phyloP scores from a whole-genome alignment of 2,797 vertebrate genomes.

The Pangasius macronema region DNA sequence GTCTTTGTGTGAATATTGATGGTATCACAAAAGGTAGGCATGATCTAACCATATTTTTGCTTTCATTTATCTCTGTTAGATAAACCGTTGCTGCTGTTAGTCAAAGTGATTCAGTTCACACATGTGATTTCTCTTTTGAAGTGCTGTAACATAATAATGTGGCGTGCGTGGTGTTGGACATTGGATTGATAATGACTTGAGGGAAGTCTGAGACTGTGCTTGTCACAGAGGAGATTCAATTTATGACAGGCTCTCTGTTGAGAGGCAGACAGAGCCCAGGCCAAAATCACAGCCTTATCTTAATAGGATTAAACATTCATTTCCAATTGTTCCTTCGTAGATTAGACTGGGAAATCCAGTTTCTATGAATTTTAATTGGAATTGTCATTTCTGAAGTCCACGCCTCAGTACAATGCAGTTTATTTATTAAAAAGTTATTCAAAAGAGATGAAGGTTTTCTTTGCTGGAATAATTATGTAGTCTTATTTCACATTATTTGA shows the following conservation, averaged over 20 bases:
- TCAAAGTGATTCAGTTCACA: slow-evolving; percentile 43
- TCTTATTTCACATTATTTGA: slow-evolving; percentile 3
- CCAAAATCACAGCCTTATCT: slow-evolving; percentile 54
- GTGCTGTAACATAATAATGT: slow-evolving; percentile 36
- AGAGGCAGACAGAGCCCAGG: slow-evolving; percentile 45
- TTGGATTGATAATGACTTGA: slow-evolving; percentile 48
- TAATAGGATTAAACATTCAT: slow-evolving; percentile 60
- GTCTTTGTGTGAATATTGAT: slow-evolving; percentile 25
- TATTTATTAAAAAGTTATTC: slow-evolving; percentile 23
- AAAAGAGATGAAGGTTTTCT: neutral
- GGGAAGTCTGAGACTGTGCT: slow-evolving; percentile 39
- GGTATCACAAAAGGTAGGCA: slow-evolving; percentile 17
- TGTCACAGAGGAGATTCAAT: slow-evolving; percentile 50
- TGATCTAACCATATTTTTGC: slow-evolving; percentile 35
- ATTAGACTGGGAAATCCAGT: slow-evolving; percentile 44
- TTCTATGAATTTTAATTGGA: slow-evolving; percentile 55
- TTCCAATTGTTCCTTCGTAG: slow-evolving; percentile 52
- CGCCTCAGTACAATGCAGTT: slow-evolving; percentile 33
- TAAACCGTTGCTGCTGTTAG: slow-evolving; percentile 34
- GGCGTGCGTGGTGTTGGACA: slow-evolving; percentile 39
- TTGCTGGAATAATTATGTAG: neutral
- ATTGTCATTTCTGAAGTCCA: slow-evolving; percentile 49
- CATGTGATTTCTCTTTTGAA: slow-evolving; percentile 40
- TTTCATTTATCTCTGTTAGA: slow-evolving; percentile 35
- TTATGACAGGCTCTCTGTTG: slow-evolving; percentile 45